Base-by-base conservation (phyloP, 2,797 vertebrate species). In the Crenuchus spilurus region DNA sequence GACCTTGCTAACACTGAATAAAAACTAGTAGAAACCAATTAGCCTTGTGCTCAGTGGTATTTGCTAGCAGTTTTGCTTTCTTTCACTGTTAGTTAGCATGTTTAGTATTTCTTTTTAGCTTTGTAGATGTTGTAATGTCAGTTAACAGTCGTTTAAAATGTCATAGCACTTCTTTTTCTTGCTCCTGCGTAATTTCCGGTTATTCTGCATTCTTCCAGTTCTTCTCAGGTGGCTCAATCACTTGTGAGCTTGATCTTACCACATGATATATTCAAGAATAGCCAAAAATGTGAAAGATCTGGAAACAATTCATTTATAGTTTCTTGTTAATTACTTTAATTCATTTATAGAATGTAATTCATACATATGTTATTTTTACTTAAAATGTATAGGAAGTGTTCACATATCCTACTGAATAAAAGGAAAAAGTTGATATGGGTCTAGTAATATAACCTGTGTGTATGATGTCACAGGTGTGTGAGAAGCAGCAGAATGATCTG, bases 401-500 rank as follows among this genome's bases (percentile, higher is more conserved):
- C n/a, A n/a, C n/a, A n/a, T n/a, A n/a, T 20, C 3, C 44, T 5
- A 18, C 6, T 10, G 35, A 60, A 16, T 16, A 33, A 37, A 37
- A 60, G 14, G 3, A 54, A 54, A 28, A 28, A 13, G 6, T 54
- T 28, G 11, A 10, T 22, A 26, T 4, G 14, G 9, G 49, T 28
- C 22, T 52, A 35, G 16, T 18, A 33, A 16, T 55, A 7, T 57
- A 8, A 57, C 8, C 55, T 72, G 6, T 35, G 16, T 79, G 37
- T 85, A 24, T 78, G 24, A n/a, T 39, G 24, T 81, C 58, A 65
- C 85, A 97, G 95, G 92, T 96, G 75, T 97, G 92, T 72, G 77
- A 92, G 57, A 96, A 94, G 72, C 96, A 96, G 82, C 91, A 93
- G 58, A 88, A 78, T 57, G 94, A 97, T 79, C 86, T 97, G 48